Percentiles rank a stretch among this genome's conserved stretches.
Conservation (phyloP, 2,888 invertebrate genomes). For the Agrypnus murinus region DNA sequence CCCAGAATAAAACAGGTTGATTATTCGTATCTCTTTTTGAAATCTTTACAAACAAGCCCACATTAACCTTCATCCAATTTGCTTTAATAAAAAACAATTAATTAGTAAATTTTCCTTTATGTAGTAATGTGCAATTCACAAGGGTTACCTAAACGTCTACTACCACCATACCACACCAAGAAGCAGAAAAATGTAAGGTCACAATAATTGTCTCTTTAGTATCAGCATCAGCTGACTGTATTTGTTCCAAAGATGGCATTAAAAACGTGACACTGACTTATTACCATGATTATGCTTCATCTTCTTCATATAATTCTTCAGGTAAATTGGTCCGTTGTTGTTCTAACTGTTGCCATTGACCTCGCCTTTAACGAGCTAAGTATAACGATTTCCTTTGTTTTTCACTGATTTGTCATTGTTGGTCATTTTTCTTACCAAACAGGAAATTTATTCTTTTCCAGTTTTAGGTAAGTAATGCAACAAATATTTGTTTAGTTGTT, state of each 20-base stretch:
- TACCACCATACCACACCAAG: not conserved
- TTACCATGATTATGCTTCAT: constrained; percentile 23
- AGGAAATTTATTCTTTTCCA: too few species aligned
- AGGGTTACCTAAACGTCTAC: not conserved
- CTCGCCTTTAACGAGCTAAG: constrained; percentile 1
- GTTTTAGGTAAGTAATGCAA: too few species aligned
- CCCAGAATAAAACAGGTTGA: too few species aligned
- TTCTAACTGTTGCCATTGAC: constrained; percentile 9
- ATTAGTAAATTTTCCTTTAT: not conserved
- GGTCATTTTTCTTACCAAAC: too few species aligned
- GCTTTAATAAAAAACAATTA: too few species aligned
- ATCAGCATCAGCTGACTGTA: constrained; percentile 22
- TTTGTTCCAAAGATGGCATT: constrained; percentile 14
- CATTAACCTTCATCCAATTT: too few species aligned
- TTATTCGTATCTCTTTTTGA: too few species aligned
- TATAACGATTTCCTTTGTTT: constrained; percentile 14
- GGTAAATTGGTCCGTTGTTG: constrained; percentile 21
- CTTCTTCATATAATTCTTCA: constrained; percentile 8
- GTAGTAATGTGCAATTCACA: not conserved
- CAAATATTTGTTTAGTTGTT: too few species aligned
- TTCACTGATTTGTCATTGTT: too few species aligned
- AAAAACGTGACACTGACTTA: constrained; percentile 28
- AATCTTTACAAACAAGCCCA: too few species aligned
- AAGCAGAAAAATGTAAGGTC: constrained; percentile 7
- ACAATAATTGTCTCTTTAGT: constrained; percentile 5